phyloP scores from a whole-genome alignment of 1,140 invertebrate genomes.

The Hylyphantes graminicola region DNA sequence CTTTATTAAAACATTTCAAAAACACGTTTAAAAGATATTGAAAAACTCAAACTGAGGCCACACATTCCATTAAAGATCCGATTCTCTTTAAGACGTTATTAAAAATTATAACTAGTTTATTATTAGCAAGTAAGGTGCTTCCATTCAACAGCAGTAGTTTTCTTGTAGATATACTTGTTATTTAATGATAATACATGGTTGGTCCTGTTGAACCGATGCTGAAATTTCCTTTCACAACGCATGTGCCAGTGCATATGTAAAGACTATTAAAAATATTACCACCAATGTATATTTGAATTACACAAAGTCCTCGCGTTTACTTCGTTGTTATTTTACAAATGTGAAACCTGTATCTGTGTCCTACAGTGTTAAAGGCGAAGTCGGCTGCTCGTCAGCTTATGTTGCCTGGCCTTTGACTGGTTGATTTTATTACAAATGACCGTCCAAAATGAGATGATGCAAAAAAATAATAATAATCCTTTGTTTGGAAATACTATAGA shows the following conservation, averaged over 20 bases:
- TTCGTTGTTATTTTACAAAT: conserved; percentile 51
- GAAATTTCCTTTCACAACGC: conserved; percentile 7
- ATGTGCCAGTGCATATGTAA: conserved; percentile 41
- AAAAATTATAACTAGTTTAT: conserved; percentile 17
- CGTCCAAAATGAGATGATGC: conserved; percentile 48
- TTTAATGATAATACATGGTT: conserved; percentile 41
- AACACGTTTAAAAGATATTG: too few relatives aligned
- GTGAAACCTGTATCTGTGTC: conserved; percentile 39
- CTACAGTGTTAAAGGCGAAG: conserved; percentile 53
- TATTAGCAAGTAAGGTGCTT: conserved; percentile 40
- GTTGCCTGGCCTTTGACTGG: conserved; percentile 56
- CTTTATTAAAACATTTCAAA: too few relatives aligned
- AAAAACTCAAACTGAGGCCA: too few relatives aligned
- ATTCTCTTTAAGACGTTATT: too few relatives aligned
- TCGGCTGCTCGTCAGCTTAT: conserved; percentile 21
- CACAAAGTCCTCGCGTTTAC: conserved; percentile 33
- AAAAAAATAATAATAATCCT: neutral
- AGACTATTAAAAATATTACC: neutral
- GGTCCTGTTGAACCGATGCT: conserved; percentile 27
- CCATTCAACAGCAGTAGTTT: conserved; percentile 2
- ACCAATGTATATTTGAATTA: conserved; percentile 15
- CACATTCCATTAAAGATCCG: too few relatives aligned
- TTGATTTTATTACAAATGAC: conserved; percentile 58
- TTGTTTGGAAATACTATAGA: conserved; percentile 54
- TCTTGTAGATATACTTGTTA: conserved; percentile 43